These are phyloP conservation scores for Hipparchia semele DNA, from an alignment of 2,888 invertebrate genomes.

Conservation along the genomic window DNA sequence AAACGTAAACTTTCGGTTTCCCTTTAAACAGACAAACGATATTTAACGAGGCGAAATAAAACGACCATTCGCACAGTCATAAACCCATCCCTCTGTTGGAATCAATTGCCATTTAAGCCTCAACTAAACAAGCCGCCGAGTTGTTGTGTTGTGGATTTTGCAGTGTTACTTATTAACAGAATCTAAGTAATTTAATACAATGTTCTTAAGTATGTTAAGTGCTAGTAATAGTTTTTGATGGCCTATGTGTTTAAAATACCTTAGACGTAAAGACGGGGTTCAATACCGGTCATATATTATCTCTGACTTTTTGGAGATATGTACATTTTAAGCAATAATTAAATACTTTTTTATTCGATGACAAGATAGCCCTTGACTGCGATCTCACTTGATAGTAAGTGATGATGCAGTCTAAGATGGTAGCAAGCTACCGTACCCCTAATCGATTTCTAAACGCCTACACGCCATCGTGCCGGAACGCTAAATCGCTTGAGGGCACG, in stretches of 20 bases:
- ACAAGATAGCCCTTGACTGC: no score
- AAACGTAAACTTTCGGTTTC: constrained; percentile 12
- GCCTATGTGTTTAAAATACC: not conserved
- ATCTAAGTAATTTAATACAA: constrained; percentile 4
- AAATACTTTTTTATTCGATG: no score
- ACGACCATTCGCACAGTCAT: constrained; percentile 33
- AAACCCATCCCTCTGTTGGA: constrained; percentile 33
- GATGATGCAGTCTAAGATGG: no score
- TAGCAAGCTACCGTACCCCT: no score
- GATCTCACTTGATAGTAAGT: no score
- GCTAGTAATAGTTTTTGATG: not conserved
- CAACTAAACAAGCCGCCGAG: constrained; percentile 16
- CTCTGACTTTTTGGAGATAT: no score
- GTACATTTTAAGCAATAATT: no score
- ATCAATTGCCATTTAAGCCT: constrained; percentile 42
- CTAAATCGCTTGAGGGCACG: no score
- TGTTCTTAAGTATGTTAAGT: constrained; percentile 31
- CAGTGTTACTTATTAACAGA: constrained; percentile 13
- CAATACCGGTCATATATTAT: no score
- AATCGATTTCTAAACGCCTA: no score
- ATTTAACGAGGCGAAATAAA: constrained; percentile 33
- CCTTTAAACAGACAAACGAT: constrained; percentile 24
- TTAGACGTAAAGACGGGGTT: not conserved
- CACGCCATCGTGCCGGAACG: no score
- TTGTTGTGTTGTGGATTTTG: constrained; percentile 14